A percentile compares a stretch with the other conserved stretches of the same genome.
Conservation (phyloP, 2,113 vertebrate genomes). For the Cynocephalus volans region DNA sequence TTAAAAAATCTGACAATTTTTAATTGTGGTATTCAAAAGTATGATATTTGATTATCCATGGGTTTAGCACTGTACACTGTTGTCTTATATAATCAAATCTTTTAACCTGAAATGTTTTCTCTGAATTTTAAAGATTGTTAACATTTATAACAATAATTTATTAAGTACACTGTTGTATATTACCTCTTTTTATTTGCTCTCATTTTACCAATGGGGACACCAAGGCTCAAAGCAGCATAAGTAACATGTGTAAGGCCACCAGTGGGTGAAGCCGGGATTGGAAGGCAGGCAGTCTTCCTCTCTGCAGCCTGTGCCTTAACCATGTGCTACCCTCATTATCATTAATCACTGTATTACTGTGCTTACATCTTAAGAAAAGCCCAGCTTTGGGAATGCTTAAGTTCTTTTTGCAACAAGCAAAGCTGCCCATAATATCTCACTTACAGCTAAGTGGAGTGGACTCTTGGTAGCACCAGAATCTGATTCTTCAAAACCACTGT, state of each 20-base stretch:
- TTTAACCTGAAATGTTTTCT: conserved; percentile 26
- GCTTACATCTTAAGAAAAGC: background rate
- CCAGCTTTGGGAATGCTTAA: background rate
- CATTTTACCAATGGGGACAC: background rate
- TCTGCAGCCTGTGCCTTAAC: background rate
- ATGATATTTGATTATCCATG: background rate
- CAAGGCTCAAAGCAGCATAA: background rate
- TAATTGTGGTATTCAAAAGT: background rate
- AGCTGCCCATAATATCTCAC: conserved; percentile 73
- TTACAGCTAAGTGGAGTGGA: conserved; percentile 97
- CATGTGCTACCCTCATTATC: background rate
- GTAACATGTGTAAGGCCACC: background rate
- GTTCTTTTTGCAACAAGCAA: background rate
- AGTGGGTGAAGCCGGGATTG: background rate
- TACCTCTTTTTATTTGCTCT: background rate
- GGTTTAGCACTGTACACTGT: background rate
- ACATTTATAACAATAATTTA: background rate
- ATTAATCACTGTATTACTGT: background rate
- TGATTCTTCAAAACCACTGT: conserved; percentile 91
- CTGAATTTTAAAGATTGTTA: background rate
- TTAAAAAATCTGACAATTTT: background rate
- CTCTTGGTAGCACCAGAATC: conserved; percentile 92
- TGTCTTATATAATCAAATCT: background rate
- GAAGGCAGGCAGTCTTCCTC: background rate
- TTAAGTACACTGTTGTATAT: background rate